These are phyloP conservation scores for Sturmia bella DNA, from an alignment of 2,888 invertebrate species.

Conservation along the genomic window DNA sequence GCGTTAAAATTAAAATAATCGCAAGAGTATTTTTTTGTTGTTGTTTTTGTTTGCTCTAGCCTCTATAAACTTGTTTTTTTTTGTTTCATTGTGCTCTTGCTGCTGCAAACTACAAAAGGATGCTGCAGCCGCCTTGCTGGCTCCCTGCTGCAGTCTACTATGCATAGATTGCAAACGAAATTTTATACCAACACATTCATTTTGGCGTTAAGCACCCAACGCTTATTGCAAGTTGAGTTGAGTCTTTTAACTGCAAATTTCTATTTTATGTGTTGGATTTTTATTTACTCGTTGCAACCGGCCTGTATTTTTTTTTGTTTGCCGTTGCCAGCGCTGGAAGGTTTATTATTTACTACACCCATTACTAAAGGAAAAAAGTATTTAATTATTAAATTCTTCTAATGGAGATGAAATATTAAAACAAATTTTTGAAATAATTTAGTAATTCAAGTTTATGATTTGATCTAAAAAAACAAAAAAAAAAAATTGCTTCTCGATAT, in stretches of 20 bases:
- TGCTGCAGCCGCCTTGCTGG: conserved; percentile 6
- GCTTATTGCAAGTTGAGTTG: conserved; percentile 7
- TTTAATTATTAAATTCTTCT: too few relatives aligned
- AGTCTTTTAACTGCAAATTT: conserved; percentile 9
- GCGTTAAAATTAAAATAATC: conserved; percentile 66
- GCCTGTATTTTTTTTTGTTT: conserved; percentile 39
- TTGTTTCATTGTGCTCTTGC: conserved; percentile 50
- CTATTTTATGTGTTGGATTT: conserved; percentile 23
- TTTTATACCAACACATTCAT: conserved; percentile 28
- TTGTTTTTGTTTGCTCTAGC: not conserved
- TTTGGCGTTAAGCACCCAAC: conserved; percentile 50
- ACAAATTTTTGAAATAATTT: too few relatives aligned
- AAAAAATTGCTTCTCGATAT: too few relatives aligned
- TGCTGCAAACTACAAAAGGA: conserved; percentile 49
- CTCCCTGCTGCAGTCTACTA: conserved; percentile 1
- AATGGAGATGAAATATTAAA: too few relatives aligned
- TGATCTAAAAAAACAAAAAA: too few relatives aligned
- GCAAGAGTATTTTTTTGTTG: conserved; percentile 11
- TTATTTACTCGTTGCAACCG: conserved; percentile 32
- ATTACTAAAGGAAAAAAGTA: not conserved
- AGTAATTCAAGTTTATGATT: too few relatives aligned
- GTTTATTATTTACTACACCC: conserved; percentile 13
- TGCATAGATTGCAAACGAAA: conserved; percentile 17
- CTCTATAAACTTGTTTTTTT: conserved; percentile 23
- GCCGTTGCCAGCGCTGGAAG: conserved; percentile 1